Percentiles rank a stretch among this genome's conserved stretches.
Evolutionary conservation across 2,113 vertebrate genomes (phyloP).

Genomic region (Gavia stellata): DNA sequence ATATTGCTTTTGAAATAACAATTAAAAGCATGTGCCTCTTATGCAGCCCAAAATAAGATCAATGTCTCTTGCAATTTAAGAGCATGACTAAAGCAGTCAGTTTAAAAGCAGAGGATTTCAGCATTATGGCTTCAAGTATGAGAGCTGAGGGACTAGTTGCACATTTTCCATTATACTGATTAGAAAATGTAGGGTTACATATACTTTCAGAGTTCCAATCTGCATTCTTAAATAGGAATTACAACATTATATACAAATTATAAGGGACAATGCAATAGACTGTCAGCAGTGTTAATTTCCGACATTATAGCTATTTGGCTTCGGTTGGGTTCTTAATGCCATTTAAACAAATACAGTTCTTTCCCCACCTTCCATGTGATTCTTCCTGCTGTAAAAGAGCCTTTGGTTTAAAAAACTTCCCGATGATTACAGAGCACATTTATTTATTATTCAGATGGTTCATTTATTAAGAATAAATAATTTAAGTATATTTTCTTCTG

Average conservation of each 20-base stretch:
- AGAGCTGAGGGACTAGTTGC: not conserved
- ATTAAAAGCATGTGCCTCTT: not conserved
- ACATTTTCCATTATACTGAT: not conserved
- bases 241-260: not conserved
- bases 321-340: not conserved
- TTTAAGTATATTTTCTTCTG: conserved; percentile 50
- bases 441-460: conserved; percentile 57
- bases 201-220: not conserved
- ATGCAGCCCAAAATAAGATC: not conserved
- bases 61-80: not conserved
- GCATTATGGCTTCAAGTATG: not conserved
- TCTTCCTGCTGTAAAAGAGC: not conserved
- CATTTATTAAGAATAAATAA: conserved; percentile 62
- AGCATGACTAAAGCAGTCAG: not conserved
- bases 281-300: not conserved
- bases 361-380: not conserved
- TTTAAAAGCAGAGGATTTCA: not conserved
- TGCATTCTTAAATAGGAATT: not conserved
- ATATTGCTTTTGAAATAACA: not conserved
- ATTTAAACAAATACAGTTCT: not conserved
- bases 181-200: not conserved
- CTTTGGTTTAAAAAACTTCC: conserved; percentile 32
- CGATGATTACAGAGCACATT: not conserved
- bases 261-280: not conserved
- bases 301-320: not conserved